Evolutionary conservation across 2,888 invertebrate species (phyloP).

Genomic region (Microchrysa polita): DNA sequence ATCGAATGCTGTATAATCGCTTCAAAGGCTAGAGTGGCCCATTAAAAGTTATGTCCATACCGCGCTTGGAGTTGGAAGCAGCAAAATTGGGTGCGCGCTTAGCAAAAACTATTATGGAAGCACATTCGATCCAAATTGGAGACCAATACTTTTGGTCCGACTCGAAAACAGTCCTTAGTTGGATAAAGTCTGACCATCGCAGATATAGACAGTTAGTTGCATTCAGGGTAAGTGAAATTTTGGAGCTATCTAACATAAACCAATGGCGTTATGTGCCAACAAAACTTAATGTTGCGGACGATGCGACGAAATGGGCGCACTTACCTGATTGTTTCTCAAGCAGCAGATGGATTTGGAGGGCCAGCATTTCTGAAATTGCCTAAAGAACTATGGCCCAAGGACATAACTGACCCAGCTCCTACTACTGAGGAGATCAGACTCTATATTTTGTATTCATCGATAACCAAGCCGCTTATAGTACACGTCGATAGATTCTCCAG

Average conservation of each 20-base stretch:
- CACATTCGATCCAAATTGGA: constrained; percentile 44
- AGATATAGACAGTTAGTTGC: not conserved
- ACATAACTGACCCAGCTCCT: no score
- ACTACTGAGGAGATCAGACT: no score
- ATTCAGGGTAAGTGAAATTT: constrained; percentile 5
- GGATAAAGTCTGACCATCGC: not conserved
- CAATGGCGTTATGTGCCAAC: constrained; percentile 1
- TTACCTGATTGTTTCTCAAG: not conserved
- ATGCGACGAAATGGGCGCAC: not conserved
- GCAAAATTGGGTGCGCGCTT: constrained; percentile 51
- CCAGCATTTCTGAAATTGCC: not conserved
- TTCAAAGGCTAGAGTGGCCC: constrained; percentile 46
- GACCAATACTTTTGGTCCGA: not conserved
- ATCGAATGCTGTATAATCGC: constrained; percentile 40
- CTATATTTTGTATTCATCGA: no score
- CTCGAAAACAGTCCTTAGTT: not conserved
- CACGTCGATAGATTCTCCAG: no score
- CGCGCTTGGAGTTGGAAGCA: constrained; percentile 52
- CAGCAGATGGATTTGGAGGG: not conserved
- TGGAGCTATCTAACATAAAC: not conserved
- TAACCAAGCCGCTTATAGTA: no score
- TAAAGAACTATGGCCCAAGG: not conserved
- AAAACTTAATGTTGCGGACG: not conserved
- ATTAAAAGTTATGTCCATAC: constrained; percentile 51
- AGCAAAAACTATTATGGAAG: constrained; percentile 44